A percentile compares a stretch with the other conserved stretches of the same genome.
phyloP scores from a whole-genome alignment of 2,113 vertebrate species.

The Urocitellus parryii region DNA sequence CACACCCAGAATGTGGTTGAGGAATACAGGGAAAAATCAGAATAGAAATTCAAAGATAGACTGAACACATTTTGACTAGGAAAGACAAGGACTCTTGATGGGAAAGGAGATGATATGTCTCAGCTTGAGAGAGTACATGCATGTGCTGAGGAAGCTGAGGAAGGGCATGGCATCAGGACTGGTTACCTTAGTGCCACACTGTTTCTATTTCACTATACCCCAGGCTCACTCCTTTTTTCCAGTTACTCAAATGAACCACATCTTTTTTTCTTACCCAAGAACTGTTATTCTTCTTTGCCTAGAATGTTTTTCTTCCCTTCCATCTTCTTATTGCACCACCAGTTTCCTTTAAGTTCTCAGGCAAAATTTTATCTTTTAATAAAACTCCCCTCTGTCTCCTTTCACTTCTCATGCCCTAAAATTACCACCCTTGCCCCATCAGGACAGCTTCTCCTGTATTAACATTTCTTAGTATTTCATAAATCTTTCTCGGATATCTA shows the following conservation, averaged over 20 bases:
- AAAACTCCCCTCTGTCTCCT: neutral
- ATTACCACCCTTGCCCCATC: neutral
- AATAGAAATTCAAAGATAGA: neutral
- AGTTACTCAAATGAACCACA: neutral
- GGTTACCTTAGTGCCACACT: neutral
- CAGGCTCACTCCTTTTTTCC: too few relatives aligned
- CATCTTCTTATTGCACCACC: neutral
- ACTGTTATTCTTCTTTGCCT: neutral
- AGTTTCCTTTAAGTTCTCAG: conserved; percentile 8
- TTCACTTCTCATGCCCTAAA: fast-evolving
- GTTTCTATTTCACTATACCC: too few relatives aligned
- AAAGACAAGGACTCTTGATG: neutral
- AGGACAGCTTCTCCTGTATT: neutral
- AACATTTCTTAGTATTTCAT: neutral
- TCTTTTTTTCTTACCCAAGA: neutral
- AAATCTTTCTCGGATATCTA: neutral
- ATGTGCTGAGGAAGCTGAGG: neutral
- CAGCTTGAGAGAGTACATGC: neutral
- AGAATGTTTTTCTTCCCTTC: neutral
- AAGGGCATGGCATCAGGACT: neutral
- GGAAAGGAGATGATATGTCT: neutral
- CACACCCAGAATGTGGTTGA: neutral
- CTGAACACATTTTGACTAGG: neutral
- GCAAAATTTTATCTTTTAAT: neutral
- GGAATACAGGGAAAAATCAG: neutral